Evolutionary conservation across 2,888 invertebrate species (phyloP).

Genomic region (Drosophila histrio): DNA sequence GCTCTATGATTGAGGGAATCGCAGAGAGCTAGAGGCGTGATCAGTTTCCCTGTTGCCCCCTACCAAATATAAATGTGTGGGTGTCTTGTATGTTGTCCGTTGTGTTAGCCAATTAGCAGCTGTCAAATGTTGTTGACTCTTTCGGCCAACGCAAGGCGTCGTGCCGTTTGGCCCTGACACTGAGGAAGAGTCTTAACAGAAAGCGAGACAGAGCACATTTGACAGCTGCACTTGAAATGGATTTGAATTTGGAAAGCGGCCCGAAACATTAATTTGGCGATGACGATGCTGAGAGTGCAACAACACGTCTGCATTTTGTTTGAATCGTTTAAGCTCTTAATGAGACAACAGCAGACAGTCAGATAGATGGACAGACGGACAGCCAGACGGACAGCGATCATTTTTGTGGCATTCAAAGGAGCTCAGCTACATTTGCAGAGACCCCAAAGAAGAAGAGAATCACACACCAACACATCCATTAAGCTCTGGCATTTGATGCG

Average conservation of each 20-base stretch:
- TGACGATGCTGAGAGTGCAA: constrained; percentile 46
- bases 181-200: constrained; percentile 39
- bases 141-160: constrained; percentile 18
- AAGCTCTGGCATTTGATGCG: constrained; percentile 64
- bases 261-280: constrained; percentile 31
- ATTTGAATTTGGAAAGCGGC: constrained; percentile 41
- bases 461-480: constrained; percentile 59
- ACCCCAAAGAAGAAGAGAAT: constrained; percentile 5
- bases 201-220: constrained; percentile 17
- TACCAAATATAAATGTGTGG: constrained; percentile 45
- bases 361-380: constrained; percentile 37
- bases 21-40: constrained; percentile 48
- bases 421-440: constrained; percentile 44
- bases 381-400: neutral
- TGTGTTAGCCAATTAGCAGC: constrained; percentile 74
- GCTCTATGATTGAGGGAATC: constrained; percentile 40
- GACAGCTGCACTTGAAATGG: constrained; percentile 68
- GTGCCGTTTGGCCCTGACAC: constrained; percentile 53
- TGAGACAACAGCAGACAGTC: constrained; percentile 56
- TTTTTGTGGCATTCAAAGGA: constrained; percentile 62
- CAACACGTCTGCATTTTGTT: constrained; percentile 48
- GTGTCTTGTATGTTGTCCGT: constrained; percentile 41
- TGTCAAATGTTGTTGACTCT: constrained; percentile 78
- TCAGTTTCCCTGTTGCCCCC: constrained; percentile 6
- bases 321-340: constrained; percentile 63